Percentiles rank a stretch among this genome's conserved stretches.
Conservation (phyloP, 2,797 vertebrate genomes). For the Delichon dasypus region DNA sequence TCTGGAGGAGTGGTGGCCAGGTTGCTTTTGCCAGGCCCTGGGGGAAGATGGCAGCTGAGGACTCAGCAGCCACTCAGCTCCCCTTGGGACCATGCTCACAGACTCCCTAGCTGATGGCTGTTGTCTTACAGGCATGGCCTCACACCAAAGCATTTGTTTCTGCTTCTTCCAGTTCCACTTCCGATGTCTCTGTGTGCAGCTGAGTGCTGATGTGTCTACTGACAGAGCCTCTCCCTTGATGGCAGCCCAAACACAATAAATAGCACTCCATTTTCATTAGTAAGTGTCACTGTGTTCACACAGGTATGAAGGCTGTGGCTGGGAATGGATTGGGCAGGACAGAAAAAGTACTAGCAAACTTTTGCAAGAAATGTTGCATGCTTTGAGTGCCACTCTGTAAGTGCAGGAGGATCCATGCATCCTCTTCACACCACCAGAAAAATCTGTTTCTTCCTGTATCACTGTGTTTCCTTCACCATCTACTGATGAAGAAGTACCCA, state of each 20-base stretch:
- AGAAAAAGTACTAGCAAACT: not conserved
- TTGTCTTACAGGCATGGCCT: not conserved
- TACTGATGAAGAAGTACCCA: not conserved
- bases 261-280: not conserved
- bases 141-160: not conserved
- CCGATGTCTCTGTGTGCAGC: not conserved
- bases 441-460: not conserved
- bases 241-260: not conserved
- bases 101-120: not conserved
- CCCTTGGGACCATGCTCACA: not conserved
- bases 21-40: not conserved
- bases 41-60: not conserved
- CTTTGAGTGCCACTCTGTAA: not conserved
- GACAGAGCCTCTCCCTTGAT: not conserved
- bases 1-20: not conserved
- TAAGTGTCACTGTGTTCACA: not conserved
- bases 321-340: not conserved
- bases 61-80: not conserved
- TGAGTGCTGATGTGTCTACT: not conserved
- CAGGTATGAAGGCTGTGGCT: not conserved
- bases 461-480: not conserved
- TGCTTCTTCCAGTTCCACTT: conserved; percentile 39
- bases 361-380: not conserved
- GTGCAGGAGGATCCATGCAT: not conserved
- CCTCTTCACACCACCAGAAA: not conserved